Conservation (phyloP, 2,113 vertebrate genomes). For the Merops nubicus region DNA sequence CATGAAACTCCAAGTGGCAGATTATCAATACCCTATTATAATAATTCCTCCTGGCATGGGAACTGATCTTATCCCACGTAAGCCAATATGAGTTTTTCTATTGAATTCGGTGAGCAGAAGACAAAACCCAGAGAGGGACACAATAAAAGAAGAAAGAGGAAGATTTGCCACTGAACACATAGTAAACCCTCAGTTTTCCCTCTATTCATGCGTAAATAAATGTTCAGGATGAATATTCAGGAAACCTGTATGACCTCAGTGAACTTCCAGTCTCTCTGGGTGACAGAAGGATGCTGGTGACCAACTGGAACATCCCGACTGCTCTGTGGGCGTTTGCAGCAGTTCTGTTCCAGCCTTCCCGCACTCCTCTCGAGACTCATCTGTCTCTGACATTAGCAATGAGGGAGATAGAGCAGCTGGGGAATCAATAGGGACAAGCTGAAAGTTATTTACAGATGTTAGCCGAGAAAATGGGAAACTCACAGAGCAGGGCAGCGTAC, state of each 20-base stretch:
- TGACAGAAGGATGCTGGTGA: not conserved
- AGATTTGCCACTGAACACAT: not conserved
- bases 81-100: not conserved
- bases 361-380: not conserved
- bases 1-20: not conserved
- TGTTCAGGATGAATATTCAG: not conserved
- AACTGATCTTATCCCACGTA: not conserved
- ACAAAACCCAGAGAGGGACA: not conserved
- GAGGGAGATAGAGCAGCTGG: constrained; percentile 36
- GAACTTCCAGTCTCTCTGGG: not conserved
- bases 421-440: constrained; percentile 55
- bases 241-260: not conserved
- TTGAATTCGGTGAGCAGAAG: not conserved
- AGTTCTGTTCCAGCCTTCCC: not conserved
- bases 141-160: not conserved
- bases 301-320: not conserved
- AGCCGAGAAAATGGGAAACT: constrained; percentile 20
- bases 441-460: constrained; percentile 64
- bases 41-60: not conserved
- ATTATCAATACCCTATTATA: not conserved
- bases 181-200: not conserved
- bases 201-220: not conserved
- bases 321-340: not conserved
- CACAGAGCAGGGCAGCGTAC: not conserved
- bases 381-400: constrained; percentile 18